Evolutionary conservation across 1,140 invertebrate species (phyloP).

Genomic region (Hesperophylax magnus): DNA sequence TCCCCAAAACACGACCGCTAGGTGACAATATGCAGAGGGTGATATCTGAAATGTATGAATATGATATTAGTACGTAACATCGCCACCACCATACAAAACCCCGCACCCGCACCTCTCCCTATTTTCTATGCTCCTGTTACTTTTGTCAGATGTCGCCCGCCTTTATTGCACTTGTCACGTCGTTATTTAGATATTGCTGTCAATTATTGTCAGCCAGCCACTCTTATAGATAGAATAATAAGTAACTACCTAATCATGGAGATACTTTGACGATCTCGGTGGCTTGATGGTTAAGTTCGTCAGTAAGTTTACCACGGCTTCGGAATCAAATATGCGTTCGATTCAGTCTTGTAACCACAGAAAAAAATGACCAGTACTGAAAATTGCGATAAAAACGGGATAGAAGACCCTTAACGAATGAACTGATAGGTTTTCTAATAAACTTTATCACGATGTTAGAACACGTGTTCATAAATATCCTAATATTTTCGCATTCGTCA

Average conservation of each 20-base stretch:
- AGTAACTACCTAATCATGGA: too few relatives aligned
- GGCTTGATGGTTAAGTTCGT: neutral
- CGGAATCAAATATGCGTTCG: too few relatives aligned
- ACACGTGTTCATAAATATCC: too few relatives aligned
- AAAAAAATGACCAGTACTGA: too few relatives aligned
- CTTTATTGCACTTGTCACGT: slow-evolving; percentile 22
- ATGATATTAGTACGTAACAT: slow-evolving; percentile 52
- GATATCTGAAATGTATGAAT: slow-evolving; percentile 57
- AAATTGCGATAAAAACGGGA: too few relatives aligned
- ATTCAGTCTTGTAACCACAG: too few relatives aligned
- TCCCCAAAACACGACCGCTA: slow-evolving; percentile 58
- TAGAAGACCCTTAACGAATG: too few relatives aligned
- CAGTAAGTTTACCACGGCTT: too few relatives aligned
- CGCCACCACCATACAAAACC: neutral
- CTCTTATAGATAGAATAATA: neutral
- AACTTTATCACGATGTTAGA: too few relatives aligned
- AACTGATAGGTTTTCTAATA: too few relatives aligned
- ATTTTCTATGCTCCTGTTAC: slow-evolving; percentile 7
- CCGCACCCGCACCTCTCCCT: neutral
- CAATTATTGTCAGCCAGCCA: slow-evolving; percentile 2
- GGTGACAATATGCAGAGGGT: slow-evolving; percentile 57
- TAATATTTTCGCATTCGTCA: too few relatives aligned
- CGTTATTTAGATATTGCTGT: slow-evolving; percentile 12
- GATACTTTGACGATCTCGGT: too few relatives aligned
- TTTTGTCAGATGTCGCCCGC: slow-evolving; percentile 12